Percentiles rank a stretch among this genome's conserved stretches.
phyloP scores from a whole-genome alignment of 53 echinoderm and acorn worm species.

The Temnopleurus reevesii region DNA sequence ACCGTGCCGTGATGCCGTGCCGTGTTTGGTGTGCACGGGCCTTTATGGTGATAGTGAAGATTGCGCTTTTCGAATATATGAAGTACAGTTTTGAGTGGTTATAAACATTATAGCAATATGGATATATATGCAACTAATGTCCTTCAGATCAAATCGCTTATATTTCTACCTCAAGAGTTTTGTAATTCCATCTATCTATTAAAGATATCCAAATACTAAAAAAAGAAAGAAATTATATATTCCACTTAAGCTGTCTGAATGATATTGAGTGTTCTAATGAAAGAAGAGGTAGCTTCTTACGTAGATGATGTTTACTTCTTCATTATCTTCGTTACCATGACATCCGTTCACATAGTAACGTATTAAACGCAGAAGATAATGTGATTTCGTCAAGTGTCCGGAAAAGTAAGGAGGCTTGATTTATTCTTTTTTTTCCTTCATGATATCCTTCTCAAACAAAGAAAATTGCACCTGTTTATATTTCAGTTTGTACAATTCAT shows the following conservation, averaged over 20 bases:
- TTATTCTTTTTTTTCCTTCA: background rate
- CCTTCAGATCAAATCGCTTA: too few species aligned
- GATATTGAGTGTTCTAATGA: background rate
- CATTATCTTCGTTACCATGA: conserved; percentile 11
- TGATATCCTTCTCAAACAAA: background rate
- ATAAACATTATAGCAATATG: too few species aligned
- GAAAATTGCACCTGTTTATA: background rate
- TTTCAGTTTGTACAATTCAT: background rate
- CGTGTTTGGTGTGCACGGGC: too few species aligned
- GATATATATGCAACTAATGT: too few species aligned
- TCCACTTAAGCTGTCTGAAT: background rate
- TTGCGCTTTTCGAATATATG: too few species aligned
- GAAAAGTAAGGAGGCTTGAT: background rate
- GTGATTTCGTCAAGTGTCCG: conserved; percentile 1
- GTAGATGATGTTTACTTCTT: background rate
- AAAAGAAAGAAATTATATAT: background rate
- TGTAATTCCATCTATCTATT: too few species aligned
- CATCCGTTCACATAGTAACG: background rate
- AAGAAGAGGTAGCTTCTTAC: conserved; percentile 19
- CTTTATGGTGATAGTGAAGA: too few species aligned
- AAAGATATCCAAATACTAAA: background rate
- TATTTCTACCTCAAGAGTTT: too few species aligned
- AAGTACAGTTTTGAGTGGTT: too few species aligned
- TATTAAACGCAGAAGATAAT: conserved; percentile 27
- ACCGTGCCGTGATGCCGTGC: too few species aligned